phyloP scores from a whole-genome alignment of 2,888 invertebrate species.

The Drosophila percnosoma region DNA sequence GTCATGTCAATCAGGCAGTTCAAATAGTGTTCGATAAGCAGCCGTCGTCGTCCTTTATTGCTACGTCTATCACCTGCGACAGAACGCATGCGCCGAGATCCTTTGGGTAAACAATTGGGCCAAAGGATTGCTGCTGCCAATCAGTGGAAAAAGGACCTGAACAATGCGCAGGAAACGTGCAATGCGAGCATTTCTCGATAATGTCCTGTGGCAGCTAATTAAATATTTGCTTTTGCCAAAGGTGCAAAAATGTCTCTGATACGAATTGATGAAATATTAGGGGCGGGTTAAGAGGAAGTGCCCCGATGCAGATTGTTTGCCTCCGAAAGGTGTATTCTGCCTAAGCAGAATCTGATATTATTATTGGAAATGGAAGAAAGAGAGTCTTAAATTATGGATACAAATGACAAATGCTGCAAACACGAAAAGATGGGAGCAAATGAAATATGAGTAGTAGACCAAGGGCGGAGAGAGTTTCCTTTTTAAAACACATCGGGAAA shows the following conservation, averaged over 20 bases:
- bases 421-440: neutral
- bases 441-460: constrained; percentile 29
- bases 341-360: constrained; percentile 36
- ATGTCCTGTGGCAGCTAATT: constrained; percentile 68
- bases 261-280: constrained; percentile 59
- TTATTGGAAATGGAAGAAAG: constrained; percentile 10
- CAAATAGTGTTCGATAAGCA: constrained; percentile 70
- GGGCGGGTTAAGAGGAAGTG: constrained; percentile 69
- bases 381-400: constrained; percentile 27
- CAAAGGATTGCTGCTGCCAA: constrained; percentile 66
- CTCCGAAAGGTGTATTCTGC: constrained; percentile 52
- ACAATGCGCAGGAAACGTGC: constrained; percentile 52
- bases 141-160: constrained; percentile 4
- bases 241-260: constrained; percentile 71
- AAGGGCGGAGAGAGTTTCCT: constrained; percentile 3
- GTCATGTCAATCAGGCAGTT: constrained; percentile 51
- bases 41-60: constrained; percentile 37
- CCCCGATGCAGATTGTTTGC: constrained; percentile 38
- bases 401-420: constrained; percentile 1
- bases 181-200: constrained; percentile 28
- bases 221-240: constrained; percentile 72
- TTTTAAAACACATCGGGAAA: neutral
- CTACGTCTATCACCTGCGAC: constrained; percentile 74
- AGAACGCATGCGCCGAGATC: constrained; percentile 63
- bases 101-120: constrained; percentile 66